phyloP scores from a whole-genome alignment of 1,140 invertebrate genomes.

The Drosophila virilis region DNA sequence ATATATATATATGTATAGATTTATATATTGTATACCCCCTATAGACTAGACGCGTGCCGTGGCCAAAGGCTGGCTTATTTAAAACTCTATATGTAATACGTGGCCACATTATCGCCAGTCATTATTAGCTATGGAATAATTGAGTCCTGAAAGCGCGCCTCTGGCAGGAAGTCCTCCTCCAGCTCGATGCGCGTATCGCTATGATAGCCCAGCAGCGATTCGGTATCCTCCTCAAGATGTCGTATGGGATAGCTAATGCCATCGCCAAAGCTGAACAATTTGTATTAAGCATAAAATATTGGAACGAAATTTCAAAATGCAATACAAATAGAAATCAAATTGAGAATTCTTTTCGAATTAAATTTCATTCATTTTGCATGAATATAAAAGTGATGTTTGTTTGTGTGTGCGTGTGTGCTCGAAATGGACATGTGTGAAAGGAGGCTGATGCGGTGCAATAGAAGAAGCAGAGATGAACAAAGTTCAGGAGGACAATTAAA shows the following conservation, averaged over 20 bases:
- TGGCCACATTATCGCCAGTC: conserved; percentile 78
- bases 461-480: background rate
- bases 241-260: conserved; percentile 93
- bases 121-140: conserved; percentile 82
- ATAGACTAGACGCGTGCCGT: conserved; percentile 11
- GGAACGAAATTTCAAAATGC: conserved; percentile 67
- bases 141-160: conserved; percentile 74
- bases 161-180: conserved; percentile 77
- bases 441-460: conserved; percentile 12
- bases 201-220: conserved; percentile 88
- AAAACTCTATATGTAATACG: conserved; percentile 74
- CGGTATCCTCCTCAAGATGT: conserved; percentile 91
- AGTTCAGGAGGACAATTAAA: background rate
- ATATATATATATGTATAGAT: conserved; percentile 11
- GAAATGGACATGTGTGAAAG: background rate
- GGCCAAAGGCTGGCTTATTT: background rate
- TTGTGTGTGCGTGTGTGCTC: conserved; percentile 20
- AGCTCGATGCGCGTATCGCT: conserved; percentile 86
- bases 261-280: conserved; percentile 91
- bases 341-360: conserved; percentile 7
- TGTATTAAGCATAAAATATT: conserved; percentile 8
- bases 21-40: conserved; percentile 8
- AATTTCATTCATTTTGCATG: conserved; percentile 4
- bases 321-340: conserved; percentile 46
- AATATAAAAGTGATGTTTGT: background rate